Percentiles rank a stretch among this genome's conserved stretches.
Conservation (phyloP, 2,888 invertebrate genomes). For the Polyommatus iphigenia region DNA sequence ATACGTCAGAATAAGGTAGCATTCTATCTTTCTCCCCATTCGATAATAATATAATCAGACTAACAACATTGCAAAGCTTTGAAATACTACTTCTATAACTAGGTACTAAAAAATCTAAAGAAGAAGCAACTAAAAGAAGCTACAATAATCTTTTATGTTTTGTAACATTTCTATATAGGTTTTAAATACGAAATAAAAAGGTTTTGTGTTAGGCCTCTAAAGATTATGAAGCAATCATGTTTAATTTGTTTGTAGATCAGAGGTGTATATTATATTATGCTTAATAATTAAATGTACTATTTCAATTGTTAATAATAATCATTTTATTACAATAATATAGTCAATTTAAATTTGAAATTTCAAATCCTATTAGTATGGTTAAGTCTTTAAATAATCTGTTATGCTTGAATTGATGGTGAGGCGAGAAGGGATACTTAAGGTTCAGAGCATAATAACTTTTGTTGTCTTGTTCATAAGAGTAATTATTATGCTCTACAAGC, state of each 20-base stretch:
- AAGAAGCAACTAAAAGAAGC: slow-evolving; percentile 25
- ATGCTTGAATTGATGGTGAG: not conserved
- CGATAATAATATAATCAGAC: not conserved
- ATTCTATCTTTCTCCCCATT: too few species aligned
- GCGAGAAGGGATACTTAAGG: not conserved
- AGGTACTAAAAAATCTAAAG: slow-evolving; percentile 4
- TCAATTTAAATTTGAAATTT: not conserved
- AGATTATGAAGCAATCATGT: too few species aligned
- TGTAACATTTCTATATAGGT: too few species aligned
- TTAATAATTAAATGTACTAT: too few species aligned
- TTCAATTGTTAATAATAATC: too few species aligned
- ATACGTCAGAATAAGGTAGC: too few species aligned
- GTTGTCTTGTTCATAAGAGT: not conserved
- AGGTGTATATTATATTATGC: too few species aligned
- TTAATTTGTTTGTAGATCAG: too few species aligned
- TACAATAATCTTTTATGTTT: not conserved
- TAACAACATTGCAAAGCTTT: slow-evolving; percentile 13
- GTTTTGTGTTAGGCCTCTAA: too few species aligned
- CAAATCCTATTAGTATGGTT: not conserved
- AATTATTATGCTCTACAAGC: not conserved
- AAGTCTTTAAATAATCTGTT: not conserved
- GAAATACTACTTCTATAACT: not conserved
- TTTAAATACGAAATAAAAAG: too few species aligned
- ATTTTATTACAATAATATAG: too few species aligned
- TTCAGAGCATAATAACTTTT: not conserved